Percentiles rank a stretch among this genome's conserved stretches.
Evolutionary conservation across 2,113 vertebrate species (phyloP).

Genomic region (Proterorhinus semilunaris): DNA sequence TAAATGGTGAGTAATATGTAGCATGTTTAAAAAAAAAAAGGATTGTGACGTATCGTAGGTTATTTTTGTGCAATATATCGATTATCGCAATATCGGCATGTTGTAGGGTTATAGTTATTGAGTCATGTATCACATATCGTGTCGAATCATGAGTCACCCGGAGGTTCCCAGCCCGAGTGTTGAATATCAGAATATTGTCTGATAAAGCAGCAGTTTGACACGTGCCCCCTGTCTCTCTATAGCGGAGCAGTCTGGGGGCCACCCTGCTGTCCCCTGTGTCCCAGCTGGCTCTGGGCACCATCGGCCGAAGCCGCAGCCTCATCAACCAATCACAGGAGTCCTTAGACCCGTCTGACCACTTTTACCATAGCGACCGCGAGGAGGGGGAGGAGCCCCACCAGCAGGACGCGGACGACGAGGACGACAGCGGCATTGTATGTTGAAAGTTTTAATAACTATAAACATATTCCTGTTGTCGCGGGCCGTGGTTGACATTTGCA

Average conservation of each 20-base stretch:
- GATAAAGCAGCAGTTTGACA: background rate
- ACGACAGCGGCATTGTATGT: slow-evolving; percentile 79
- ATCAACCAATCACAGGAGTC: slow-evolving; percentile 80
- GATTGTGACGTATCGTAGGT: too few relatives aligned
- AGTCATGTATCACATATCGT: too few relatives aligned
- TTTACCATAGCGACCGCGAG: slow-evolving; percentile 78
- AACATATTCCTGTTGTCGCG: too few relatives aligned
- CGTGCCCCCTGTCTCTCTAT: background rate
- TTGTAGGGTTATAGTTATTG: too few relatives aligned
- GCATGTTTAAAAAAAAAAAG: too few relatives aligned
- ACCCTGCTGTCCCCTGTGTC: slow-evolving; percentile 77
- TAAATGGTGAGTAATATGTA: too few relatives aligned
- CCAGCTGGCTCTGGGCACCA: slow-evolving; percentile 77
- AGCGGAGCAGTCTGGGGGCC: slow-evolving; percentile 78
- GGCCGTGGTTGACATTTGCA: too few relatives aligned
- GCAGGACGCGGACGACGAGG: slow-evolving; percentile 84
- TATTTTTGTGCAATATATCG: too few relatives aligned
- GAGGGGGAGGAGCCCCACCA: slow-evolving; percentile 72
- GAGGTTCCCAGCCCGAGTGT: background rate
- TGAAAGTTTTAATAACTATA: background rate
- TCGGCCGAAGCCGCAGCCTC: slow-evolving; percentile 77
- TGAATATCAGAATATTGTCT: background rate
- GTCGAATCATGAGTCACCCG: too few relatives aligned
- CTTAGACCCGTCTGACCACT: slow-evolving; percentile 75
- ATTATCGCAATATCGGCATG: too few relatives aligned